phyloP scores from a whole-genome alignment of 2,888 invertebrate species.

The Sacculina carcini region DNA sequence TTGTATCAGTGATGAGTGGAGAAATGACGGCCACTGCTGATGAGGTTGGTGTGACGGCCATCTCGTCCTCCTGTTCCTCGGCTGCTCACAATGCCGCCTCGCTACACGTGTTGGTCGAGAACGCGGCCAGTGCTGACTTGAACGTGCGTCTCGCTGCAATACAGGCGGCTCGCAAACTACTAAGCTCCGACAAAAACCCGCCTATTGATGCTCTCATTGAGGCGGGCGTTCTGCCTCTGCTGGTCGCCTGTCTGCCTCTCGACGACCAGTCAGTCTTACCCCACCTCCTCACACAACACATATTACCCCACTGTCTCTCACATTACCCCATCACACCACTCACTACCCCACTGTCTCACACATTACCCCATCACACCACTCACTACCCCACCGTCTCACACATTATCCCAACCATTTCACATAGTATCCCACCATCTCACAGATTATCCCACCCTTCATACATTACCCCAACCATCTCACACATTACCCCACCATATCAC shows the following conservation, averaged over 20 bases:
- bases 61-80: too few relatives aligned
- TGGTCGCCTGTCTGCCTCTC: slow-evolving; percentile 64
- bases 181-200: slow-evolving; percentile 92
- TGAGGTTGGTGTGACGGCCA: slow-evolving; percentile 1
- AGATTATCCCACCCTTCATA: not conserved
- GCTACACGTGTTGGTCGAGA: slow-evolving; percentile 54
- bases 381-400: too few relatives aligned
- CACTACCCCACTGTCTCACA: too few relatives aligned
- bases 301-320: too few relatives aligned
- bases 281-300: not conserved
- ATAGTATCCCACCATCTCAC: too few relatives aligned
- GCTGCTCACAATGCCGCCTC: slow-evolving; percentile 35
- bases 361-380: not conserved
- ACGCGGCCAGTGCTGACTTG: slow-evolving; percentile 50
- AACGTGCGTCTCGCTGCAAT: slow-evolving; percentile 65
- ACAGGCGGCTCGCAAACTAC: slow-evolving; percentile 74
- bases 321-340: not conserved
- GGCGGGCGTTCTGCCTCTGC: slow-evolving; percentile 78
- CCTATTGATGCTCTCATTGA: slow-evolving; percentile 87
- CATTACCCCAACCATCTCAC: too few relatives aligned
- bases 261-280: slow-evolving; percentile 33
- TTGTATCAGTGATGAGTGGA: too few relatives aligned
- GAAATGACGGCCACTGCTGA: not conserved
- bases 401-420: not conserved
- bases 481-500: too few relatives aligned